Evolutionary conservation across 2,888 invertebrate genomes (phyloP).

Genomic region (Gortyna flavago): DNA sequence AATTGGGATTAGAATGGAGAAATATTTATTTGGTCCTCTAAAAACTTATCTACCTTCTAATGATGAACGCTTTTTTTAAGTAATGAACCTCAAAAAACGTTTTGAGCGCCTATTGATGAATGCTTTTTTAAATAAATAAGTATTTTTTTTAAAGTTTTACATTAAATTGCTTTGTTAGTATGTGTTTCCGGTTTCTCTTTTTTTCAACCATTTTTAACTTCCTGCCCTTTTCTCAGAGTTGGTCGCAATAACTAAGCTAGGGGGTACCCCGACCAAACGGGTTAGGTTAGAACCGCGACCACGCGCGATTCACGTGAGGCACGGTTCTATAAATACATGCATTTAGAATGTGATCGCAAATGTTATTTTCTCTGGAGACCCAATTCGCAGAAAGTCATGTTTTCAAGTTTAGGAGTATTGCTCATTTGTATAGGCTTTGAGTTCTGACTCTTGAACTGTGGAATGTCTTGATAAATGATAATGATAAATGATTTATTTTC

Average conservation of each 20-base stretch:
- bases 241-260: not conserved
- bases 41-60: not conserved
- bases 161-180: not conserved
- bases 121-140: not conserved
- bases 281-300: not conserved
- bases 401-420: constrained; percentile 9
- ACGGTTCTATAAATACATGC: not conserved
- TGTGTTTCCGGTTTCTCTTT: not conserved
- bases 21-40: not conserved
- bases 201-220: not conserved
- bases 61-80: not conserved
- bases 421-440: not conserved
- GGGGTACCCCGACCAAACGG: not conserved
- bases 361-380: not conserved
- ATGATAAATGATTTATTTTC: too few relatives aligned
- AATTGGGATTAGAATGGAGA: not conserved
- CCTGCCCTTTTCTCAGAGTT: not conserved
- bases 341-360: not conserved
- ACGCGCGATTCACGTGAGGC: not conserved
- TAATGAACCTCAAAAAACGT: not conserved
- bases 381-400: constrained; percentile 3
- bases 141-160: not conserved
- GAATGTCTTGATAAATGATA: too few relatives aligned
- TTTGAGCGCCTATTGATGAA: not conserved
- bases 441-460: not conserved